Base-by-base conservation (phyloP, 1,140 invertebrate species). In the Cherax quadricarinatus region DNA sequence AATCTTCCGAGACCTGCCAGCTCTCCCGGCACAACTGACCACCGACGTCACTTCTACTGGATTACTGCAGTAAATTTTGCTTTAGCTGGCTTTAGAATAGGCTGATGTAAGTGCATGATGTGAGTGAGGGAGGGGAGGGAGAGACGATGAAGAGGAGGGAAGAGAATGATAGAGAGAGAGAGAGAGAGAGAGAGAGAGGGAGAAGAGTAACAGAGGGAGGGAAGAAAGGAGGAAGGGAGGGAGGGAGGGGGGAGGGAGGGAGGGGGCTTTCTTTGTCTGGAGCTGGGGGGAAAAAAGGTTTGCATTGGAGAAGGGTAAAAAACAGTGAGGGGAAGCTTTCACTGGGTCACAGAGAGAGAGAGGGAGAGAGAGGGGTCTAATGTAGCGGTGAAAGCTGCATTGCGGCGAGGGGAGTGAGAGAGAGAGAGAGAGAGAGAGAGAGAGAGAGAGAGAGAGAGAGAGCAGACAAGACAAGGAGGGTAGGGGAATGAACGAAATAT, bases 341-440 rank as follows among this genome's bases (percentile, higher is more conserved):
- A 70, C 66, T 70, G 66, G 66, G 66, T 70, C 66, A 70, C 66
- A 70, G 53, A 57, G 53, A 70, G 66, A 70, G 66, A 18, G 66
- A 41, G n/a, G n/a, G 30, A 41, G 53, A 57, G 53, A 70, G 66
- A 70, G 66, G 66, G 66, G 66, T 70, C 66, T 70, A 70, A 70
- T 70, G 66, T 70, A 21, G 66, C 66, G 21, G 66, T 70, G 66
- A 70, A 70, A 70, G 66, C 16, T 70, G 66, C 66, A 70, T n/a
- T 70, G 66, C 16, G 66, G 66, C 66, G 66, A 70, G 21, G 66
- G 62, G 66, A 66, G 62, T 16, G 14, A n/a, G 62, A n/a, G 16
- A n/a, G 9, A n/a, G 62, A n/a, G 4, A n/a, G 62, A 66, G 62
- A n/a, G 21, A 18, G 16, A 66, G 62, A 70, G 66, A 18, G 66